phyloP scores from a whole-genome alignment of 37 sponge, comb jelly and placozoan species.

The Theonella swinhoei region DNA sequence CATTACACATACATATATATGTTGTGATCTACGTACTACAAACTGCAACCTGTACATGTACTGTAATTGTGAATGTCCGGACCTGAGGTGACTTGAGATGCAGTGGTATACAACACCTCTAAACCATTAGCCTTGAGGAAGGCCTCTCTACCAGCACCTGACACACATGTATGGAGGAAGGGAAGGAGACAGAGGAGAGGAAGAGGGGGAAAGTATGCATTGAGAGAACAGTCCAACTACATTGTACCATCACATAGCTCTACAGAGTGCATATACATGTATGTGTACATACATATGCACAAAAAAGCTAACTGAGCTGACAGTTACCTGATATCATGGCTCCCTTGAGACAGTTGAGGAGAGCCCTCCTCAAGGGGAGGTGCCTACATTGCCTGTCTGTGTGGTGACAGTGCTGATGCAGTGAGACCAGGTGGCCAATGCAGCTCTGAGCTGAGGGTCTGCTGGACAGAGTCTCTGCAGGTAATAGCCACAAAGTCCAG shows the following conservation, averaged over 20 bases:
- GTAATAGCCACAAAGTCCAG: background rate
- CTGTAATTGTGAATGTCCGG: background rate
- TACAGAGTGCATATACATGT: too few species aligned
- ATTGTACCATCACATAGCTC: too few species aligned
- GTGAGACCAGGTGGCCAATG: slow-evolving; percentile 17
- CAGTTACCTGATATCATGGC: slow-evolving; percentile 26
- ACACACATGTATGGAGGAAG: too few species aligned
- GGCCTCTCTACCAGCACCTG: slow-evolving; percentile 19
- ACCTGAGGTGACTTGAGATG: slow-evolving; percentile 13
- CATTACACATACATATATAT: background rate
- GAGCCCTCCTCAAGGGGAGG: slow-evolving; percentile 19
- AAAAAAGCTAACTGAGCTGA: too few species aligned
- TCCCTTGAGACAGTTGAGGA: slow-evolving; percentile 9
- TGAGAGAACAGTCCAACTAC: too few species aligned
- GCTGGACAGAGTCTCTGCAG: background rate
- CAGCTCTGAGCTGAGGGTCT: slow-evolving; percentile 7
- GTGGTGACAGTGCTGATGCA: slow-evolving; percentile 30
- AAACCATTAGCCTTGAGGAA: slow-evolving; percentile 36
- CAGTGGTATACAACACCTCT: slow-evolving; percentile 17
- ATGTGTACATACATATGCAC: too few species aligned
- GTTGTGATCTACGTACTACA: background rate
- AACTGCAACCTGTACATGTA: too few species aligned
- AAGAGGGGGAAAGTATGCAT: too few species aligned
- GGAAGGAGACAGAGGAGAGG: too few species aligned
- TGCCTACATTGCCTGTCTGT: slow-evolving; percentile 10